phyloP scores from a whole-genome alignment of 2,113 vertebrate genomes.

The Sturnira hondurensis region DNA sequence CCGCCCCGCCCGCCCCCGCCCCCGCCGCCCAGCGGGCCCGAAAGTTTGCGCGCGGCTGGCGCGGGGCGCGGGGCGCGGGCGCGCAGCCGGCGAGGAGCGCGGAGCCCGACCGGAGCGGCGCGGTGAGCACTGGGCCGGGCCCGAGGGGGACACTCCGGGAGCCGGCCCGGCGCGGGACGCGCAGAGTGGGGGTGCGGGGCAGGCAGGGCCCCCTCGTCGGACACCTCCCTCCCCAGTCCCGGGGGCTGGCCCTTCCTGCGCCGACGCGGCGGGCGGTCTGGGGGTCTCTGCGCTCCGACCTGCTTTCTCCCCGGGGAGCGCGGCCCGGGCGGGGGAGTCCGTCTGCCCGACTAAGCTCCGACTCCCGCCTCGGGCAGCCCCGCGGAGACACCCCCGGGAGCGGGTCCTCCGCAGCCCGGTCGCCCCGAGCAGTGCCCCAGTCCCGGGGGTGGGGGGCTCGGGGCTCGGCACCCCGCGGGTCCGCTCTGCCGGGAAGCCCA shows the following conservation, averaged over 20 bases:
- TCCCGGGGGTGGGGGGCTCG: neutral
- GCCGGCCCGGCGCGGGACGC: too few species aligned
- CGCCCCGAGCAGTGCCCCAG: neutral
- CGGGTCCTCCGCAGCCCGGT: neutral
- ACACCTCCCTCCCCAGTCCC: neutral
- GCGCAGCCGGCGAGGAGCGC: neutral
- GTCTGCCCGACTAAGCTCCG: neutral
- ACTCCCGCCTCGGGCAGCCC: neutral
- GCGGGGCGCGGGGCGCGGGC: neutral
- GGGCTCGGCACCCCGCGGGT: neutral
- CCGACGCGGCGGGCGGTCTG: neutral
- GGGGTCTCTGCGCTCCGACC: neutral
- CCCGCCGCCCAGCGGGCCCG: constrained; percentile 16
- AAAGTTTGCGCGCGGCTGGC: constrained; percentile 67
- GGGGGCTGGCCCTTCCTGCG: neutral
- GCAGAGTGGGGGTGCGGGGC: too few species aligned
- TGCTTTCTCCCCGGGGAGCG: neutral
- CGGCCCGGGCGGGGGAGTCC: neutral
- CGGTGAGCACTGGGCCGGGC: neutral
- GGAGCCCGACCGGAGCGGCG: neutral
- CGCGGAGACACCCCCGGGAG: neutral
- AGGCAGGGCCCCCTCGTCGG: too few species aligned
- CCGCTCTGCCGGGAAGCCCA: neutral
- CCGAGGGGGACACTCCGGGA: neutral
- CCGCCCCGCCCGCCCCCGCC: too few species aligned